A percentile compares a stretch with the other conserved stretches of the same genome.
phyloP scores from a whole-genome alignment of 2,888 invertebrate genomes.

The Clivina fossor region DNA sequence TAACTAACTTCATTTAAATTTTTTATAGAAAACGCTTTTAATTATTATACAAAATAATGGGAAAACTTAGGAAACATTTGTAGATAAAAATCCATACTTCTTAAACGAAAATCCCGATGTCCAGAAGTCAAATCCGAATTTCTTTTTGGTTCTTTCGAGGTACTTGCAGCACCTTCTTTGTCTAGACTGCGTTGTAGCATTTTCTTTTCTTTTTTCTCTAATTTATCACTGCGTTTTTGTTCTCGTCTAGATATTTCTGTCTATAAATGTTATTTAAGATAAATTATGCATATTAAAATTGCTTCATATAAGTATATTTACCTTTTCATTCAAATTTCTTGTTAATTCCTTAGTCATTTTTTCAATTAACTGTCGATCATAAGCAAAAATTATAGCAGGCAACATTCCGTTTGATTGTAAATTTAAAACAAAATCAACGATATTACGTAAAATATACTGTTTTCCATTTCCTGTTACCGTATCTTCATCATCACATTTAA shows the following conservation, averaged over 20 bases:
- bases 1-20: too few relatives aligned
- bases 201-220: constrained; percentile 16
- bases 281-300: not conserved
- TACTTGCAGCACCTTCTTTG: not conserved
- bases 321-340: constrained; percentile 20
- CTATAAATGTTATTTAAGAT: constrained; percentile 6
- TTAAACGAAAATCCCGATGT: too few relatives aligned
- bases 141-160: too few relatives aligned
- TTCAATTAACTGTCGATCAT: constrained; percentile 36
- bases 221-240: constrained; percentile 4
- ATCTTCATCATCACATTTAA: constrained; percentile 18
- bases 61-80: too few relatives aligned
- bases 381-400: constrained; percentile 40
- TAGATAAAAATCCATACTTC: too few relatives aligned
- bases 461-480: constrained; percentile 8
- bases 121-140: too few relatives aligned
- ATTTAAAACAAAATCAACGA: constrained; percentile 17
- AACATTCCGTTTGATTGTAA: constrained; percentile 38
- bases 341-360: constrained; percentile 9
- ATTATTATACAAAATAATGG: too few relatives aligned
- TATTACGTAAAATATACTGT: constrained; percentile 14
- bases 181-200: not conserved
- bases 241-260: not conserved
- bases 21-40: too few relatives aligned
- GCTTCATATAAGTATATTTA: too few relatives aligned